Base-by-base conservation (phyloP, 2,113 vertebrate species). In the Dolichotis patagonum region DNA sequence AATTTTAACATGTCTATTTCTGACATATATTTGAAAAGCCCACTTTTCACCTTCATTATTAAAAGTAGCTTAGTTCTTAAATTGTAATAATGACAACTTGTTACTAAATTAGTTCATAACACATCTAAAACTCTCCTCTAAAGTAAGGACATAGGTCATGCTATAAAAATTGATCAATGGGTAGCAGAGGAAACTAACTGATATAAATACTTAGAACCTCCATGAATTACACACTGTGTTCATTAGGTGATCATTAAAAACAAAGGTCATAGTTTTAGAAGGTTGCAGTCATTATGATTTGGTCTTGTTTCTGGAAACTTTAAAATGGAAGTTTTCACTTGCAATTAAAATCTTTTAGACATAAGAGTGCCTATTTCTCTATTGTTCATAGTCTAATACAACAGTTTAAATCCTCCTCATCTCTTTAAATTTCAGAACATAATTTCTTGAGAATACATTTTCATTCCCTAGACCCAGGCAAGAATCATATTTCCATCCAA, bases 1-100 rank as follows among this genome's bases (percentile, higher is more conserved):
- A 90, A 63, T 38, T 82, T 80, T 90, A 32, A 69, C 83, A 85
- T 78, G 28, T 7, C 38, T 62, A 49, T 4, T 80, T 85, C 63
- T 77, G 22, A 75, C 80, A 19, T 65, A 63, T 11, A 62, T 73
- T 49, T 80, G n/a, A 62, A 85, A 96, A 82, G 49, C 22, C 52
- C 17, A 3, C 0, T 78, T 85, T 91, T 88, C n/a, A 85, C 73
- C n/a, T 83, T 82, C 7, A 10, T 7, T 41, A 60, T 65, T 54
- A 93, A 95, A 86, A 97, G 54, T 16, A 88, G 62, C 46, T 65
- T 83, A 67, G 24, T 67, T n/a, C 38, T 85, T 87, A 88, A 58
- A 26, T 32, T 60, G 3, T 46, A 91, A 58, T 41, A 71, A 62
- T 28, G 69, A 63, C 38, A 89, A 38, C 28, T 69, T 87, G 32